These are phyloP conservation scores for Diorhabda sublineata DNA, from an alignment of 1,140 invertebrate genomes.

Conservation along the genomic window DNA sequence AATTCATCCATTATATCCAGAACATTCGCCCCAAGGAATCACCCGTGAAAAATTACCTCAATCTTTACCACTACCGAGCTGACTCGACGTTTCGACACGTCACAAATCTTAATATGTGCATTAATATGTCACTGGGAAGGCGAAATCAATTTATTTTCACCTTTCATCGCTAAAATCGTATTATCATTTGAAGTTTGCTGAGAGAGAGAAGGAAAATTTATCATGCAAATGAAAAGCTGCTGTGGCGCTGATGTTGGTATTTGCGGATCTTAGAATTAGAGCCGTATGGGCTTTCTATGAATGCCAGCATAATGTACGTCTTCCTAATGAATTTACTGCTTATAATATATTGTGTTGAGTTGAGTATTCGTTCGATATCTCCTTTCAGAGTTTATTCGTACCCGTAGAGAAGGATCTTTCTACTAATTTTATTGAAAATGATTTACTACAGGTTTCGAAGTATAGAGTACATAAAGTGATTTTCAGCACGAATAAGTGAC, in stretches of 20 bases:
- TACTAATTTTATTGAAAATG: too few relatives aligned
- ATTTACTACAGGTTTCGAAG: too few relatives aligned
- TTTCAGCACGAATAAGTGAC: too few relatives aligned
- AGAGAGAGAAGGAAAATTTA: constrained; percentile 36
- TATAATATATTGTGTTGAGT: constrained; percentile 11
- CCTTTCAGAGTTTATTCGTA: not conserved
- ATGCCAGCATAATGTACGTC: constrained; percentile 25
- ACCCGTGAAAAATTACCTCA: constrained; percentile 28
- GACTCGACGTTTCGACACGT: constrained; percentile 31
- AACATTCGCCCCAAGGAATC: constrained; percentile 26
- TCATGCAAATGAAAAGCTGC: constrained; percentile 44
- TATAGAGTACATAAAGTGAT: too few relatives aligned
- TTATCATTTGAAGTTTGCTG: constrained; percentile 41
- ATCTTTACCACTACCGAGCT: constrained; percentile 29
- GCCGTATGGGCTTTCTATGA: constrained; percentile 20
- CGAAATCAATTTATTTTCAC: constrained; percentile 47
- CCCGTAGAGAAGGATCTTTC: not conserved
- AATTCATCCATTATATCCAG: constrained; percentile 34
- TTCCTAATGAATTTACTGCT: constrained; percentile 29
- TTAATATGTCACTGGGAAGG: constrained; percentile 47
- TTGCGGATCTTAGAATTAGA: constrained; percentile 23
- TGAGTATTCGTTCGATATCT: not conserved
- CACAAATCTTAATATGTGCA: constrained; percentile 46
- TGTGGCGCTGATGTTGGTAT: constrained; percentile 18
- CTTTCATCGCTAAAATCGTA: constrained; percentile 43